phyloP scores from a whole-genome alignment of 2,797 vertebrate species.

The Macropus fuliginosus region DNA sequence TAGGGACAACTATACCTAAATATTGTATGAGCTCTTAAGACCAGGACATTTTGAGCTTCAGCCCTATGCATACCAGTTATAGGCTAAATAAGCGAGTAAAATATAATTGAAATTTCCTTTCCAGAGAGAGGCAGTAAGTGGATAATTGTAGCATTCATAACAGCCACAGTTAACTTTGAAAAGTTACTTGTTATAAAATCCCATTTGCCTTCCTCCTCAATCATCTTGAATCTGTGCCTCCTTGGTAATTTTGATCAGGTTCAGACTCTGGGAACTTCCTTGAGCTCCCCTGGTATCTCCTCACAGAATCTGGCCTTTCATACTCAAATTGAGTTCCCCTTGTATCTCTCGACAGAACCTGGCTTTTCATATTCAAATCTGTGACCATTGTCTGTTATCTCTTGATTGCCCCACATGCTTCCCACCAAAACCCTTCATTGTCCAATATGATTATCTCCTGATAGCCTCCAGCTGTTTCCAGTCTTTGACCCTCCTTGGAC shows the following conservation, averaged over 20 bases:
- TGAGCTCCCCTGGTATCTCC: too few relatives aligned
- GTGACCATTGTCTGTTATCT: too few relatives aligned
- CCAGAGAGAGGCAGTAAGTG: slow-evolving; percentile 8
- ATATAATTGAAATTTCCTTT: background rate
- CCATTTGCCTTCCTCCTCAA: background rate
- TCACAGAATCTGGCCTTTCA: too few relatives aligned
- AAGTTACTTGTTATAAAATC: background rate
- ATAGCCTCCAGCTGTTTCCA: too few relatives aligned
- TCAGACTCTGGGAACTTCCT: too few relatives aligned
- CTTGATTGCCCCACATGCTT: too few relatives aligned
- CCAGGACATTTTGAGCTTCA: slow-evolving; percentile 26
- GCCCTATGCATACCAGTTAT: background rate
- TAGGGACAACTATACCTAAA: background rate
- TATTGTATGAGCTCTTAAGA: background rate
- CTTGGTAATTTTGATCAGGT: background rate
- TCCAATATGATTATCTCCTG: too few relatives aligned
- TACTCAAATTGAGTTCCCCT: too few relatives aligned
- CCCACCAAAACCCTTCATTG: too few relatives aligned
- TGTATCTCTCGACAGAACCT: too few relatives aligned
- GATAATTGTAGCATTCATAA: background rate
- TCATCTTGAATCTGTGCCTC: background rate
- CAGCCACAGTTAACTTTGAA: background rate
- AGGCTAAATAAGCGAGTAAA: slow-evolving; percentile 21
- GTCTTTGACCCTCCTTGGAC: too few relatives aligned
- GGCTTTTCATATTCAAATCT: too few relatives aligned